These are phyloP conservation scores for Vanessa cardui DNA, from an alignment of 2,888 invertebrate species.

Conservation along the genomic window DNA sequence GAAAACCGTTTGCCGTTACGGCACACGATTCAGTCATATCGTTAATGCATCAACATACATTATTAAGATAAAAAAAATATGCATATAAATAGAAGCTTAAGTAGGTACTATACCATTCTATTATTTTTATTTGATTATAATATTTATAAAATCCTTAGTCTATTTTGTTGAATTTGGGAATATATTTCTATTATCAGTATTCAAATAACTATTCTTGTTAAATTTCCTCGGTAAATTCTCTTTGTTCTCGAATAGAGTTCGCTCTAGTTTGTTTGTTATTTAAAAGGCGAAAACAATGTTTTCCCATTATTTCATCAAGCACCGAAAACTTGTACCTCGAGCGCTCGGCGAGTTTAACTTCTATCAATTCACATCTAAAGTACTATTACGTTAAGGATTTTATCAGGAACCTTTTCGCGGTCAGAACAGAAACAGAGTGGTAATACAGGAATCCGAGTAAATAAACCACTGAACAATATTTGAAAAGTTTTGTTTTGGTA, in stretches of 20 bases:
- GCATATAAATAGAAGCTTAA: too few relatives aligned
- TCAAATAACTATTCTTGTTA: constrained; percentile 4
- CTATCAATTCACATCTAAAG: constrained; percentile 14
- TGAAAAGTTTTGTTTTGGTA: background rate
- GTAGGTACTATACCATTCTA: too few relatives aligned
- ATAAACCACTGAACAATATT: constrained; percentile 7
- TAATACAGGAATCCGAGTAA: constrained; percentile 8
- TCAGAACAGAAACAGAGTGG: constrained; percentile 9
- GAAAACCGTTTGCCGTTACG: too few relatives aligned
- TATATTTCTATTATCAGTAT: background rate
- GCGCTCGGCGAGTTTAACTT: constrained; percentile 2
- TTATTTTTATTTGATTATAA: too few relatives aligned
- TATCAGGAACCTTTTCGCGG: constrained; percentile 6
- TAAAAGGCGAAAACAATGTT: constrained; percentile 15
- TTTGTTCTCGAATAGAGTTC: constrained; percentile 11
- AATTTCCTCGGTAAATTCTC: constrained; percentile 6
- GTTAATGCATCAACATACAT: too few relatives aligned
- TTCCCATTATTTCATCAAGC: constrained; percentile 10
- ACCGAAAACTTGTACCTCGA: constrained; percentile 11
- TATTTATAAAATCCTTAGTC: background rate
- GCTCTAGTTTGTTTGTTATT: constrained; percentile 13
- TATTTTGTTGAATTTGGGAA: background rate
- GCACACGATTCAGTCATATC: too few relatives aligned
- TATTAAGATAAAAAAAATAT: too few relatives aligned
- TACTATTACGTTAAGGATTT: constrained; percentile 3